Percentiles rank a stretch among this genome's conserved stretches.
These are phyloP conservation scores for Temnothorax ravouxi DNA, from an alignment of 2,888 invertebrate genomes.

Conservation along the genomic window DNA sequence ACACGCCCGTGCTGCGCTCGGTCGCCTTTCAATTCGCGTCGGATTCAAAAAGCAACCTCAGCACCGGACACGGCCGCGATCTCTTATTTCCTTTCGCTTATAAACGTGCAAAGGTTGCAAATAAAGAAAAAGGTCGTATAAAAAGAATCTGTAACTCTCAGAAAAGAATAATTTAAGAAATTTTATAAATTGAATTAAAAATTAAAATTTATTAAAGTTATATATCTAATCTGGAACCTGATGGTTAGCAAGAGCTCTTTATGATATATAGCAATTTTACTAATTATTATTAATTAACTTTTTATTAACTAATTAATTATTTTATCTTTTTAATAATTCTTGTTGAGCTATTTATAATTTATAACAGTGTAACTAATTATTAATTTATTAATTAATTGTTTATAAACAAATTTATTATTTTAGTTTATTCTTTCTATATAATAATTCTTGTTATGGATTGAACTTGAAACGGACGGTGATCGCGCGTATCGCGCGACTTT, in stretches of 20 bases:
- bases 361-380: background rate
- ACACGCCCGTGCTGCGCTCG: slow-evolving; percentile 35
- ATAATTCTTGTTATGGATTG: slow-evolving; percentile 15
- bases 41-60: slow-evolving; percentile 41
- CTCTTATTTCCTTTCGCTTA: slow-evolving; percentile 24
- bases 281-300: background rate
- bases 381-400: background rate
- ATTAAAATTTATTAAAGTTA: background rate
- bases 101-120: background rate
- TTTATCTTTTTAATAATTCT: background rate
- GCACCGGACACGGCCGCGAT: background rate
- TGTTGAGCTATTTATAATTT: background rate
- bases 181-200: slow-evolving; percentile 1
- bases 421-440: background rate
- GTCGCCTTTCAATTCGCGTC: slow-evolving; percentile 52
- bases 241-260: no score
- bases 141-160: slow-evolving; percentile 2
- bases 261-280: background rate
- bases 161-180: background rate
- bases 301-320: background rate
- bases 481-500: background rate
- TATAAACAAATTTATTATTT: background rate
- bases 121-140: background rate
- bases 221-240: background rate
- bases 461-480: background rate